Evolutionary conservation across 2,113 vertebrate genomes (phyloP), one percentile per base, ranked within the genome.

Genomic region (Nothobranchius furzeri): DNA sequence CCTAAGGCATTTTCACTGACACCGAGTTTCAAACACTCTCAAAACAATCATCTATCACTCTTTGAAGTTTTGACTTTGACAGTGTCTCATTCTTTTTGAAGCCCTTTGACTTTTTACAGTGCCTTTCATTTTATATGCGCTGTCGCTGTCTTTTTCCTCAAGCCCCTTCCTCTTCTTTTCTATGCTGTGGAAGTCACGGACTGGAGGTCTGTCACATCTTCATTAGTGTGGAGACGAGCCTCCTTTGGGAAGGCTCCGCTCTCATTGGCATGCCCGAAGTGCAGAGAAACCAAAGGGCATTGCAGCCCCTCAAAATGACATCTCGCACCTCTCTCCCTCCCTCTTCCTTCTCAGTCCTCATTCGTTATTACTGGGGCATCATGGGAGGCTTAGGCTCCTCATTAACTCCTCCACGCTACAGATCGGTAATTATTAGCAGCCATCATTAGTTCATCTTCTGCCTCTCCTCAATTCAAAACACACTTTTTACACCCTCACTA

Each of bases 391-490:
- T 85, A 85, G 84, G 82, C 85, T 88, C 83, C 90, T 91, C 85
- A 91, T 92, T 90, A 91, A 89, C 85, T 87, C 85, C 76, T 87
- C 83, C 81, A 85, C 73, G 58, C 83, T 77, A 85, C 87, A 84
- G 89, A 89, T 88, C 85, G 91, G 91, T 90, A 90, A 90, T 92
- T 91, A 90, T 90, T 89, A 89, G 85, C 79, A 90, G 86, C 86
- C 84, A 78, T 83, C 82, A 75, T 89, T 92, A 88, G 87, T 85
- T 88, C 85, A 88, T 89, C 84, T 82, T 77, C 60, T 63, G 70
- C 74, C 73, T 87, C 74, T 86, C 72, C 79, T 87, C 75, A 81
- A 85, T 87, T 86, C 87, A 86, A 72, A 88, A 87, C 84, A 83
- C 84, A 86, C 81, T 83, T 76, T 30, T 76, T 75, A 74, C 70